These are phyloP conservation scores for Arctia plantaginis DNA, from an alignment of 2,888 invertebrate genomes.

Conservation along the genomic window DNA sequence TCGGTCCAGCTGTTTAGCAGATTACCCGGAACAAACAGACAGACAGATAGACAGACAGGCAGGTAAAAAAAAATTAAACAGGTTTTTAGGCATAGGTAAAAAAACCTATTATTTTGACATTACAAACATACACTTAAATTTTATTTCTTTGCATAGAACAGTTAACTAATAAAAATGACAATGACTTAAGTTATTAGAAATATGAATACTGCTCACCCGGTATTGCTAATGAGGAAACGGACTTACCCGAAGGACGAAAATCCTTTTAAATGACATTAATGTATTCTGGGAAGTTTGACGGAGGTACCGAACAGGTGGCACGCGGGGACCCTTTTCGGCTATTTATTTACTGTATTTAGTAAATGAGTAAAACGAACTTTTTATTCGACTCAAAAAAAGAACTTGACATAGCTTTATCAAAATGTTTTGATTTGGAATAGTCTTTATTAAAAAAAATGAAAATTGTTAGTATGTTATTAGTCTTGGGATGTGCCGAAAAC, in stretches of 20 bases:
- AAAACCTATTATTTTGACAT: too few species aligned
- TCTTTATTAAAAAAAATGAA: too few species aligned
- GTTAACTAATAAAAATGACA: background rate
- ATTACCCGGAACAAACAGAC: too few species aligned
- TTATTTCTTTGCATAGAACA: too few species aligned
- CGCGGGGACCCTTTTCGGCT: background rate
- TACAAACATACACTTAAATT: too few species aligned
- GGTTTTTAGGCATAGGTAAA: too few species aligned
- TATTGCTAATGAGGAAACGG: background rate
- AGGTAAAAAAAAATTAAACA: too few species aligned
- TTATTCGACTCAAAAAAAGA: background rate
- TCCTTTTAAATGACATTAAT: conserved; percentile 3
- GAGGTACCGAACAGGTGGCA: background rate
- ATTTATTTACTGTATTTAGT: background rate
- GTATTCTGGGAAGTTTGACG: conserved; percentile 6
- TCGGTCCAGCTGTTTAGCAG: too few species aligned
- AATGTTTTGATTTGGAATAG: background rate
- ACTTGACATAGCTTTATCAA: background rate
- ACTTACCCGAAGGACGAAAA: background rate
- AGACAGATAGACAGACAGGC: too few species aligned
- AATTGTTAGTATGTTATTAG: too few species aligned
- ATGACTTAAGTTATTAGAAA: background rate
- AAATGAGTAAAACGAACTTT: background rate
- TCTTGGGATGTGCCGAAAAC: too few species aligned
- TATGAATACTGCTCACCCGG: background rate